Conservation (phyloP, 2,888 invertebrate species). For the Hydrotaea cyrtoneurina region DNA sequence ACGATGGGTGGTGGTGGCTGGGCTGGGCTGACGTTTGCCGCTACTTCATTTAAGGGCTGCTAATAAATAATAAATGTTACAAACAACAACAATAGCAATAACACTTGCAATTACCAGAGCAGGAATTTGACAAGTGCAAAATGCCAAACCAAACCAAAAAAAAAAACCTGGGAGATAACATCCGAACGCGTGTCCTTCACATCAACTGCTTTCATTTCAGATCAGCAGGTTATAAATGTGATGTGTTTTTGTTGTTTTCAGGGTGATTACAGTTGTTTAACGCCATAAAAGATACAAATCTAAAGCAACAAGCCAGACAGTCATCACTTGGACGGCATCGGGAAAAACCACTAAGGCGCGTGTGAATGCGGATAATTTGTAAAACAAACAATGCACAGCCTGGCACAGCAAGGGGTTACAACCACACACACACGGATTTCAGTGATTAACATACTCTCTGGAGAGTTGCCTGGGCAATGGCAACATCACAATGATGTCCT, state of each 20-base stretch:
- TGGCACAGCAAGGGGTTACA: constrained; percentile 48
- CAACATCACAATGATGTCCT: neutral
- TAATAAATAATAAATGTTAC: constrained; percentile 67
- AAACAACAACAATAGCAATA: constrained; percentile 51
- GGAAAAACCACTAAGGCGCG: constrained; percentile 66
- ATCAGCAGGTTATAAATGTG: constrained; percentile 61
- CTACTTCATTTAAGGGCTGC: constrained; percentile 64
- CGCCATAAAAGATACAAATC: constrained; percentile 27
- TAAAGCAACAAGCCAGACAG: constrained; percentile 49
- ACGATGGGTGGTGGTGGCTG: neutral
- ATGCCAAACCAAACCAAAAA: constrained; percentile 43
- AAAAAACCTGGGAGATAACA: neutral
- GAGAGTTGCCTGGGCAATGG: constrained; percentile 52
- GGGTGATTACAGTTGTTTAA: constrained; percentile 61
- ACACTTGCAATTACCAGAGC: constrained; percentile 63
- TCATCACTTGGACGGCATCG: neutral
- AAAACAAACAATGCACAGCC: constrained; percentile 23
- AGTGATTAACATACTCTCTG: constrained; percentile 41
- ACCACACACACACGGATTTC: constrained; percentile 29
- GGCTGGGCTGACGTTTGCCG: neutral
- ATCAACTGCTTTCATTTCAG: constrained; percentile 43
- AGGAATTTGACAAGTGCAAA: constrained; percentile 66
- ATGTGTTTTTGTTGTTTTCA: constrained; percentile 46
- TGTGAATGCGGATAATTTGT: constrained; percentile 66
- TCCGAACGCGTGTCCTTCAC: constrained; percentile 58